A percentile compares a stretch with the other conserved stretches of the same genome.
phyloP scores from a whole-genome alignment of 1,140 invertebrate genomes.

The Camponotus vicinus region DNA sequence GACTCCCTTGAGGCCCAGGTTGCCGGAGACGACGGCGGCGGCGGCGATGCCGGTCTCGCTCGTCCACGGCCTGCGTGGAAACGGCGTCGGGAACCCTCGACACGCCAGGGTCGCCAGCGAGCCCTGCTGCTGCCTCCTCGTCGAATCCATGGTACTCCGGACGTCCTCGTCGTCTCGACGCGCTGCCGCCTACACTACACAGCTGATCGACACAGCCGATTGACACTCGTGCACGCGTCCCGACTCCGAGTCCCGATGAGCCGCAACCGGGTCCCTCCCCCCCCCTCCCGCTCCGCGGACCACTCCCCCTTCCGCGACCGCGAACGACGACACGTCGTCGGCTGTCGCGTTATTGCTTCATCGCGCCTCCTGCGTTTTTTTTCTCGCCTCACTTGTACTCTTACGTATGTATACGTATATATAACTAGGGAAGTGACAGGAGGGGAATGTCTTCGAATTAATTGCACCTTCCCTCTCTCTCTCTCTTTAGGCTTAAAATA shows the following conservation, averaged over 20 bases:
- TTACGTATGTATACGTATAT: too few relatives aligned
- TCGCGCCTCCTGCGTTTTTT: neutral
- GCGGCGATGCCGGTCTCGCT: slow-evolving; percentile 89
- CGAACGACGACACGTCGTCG: neutral
- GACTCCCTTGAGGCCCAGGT: slow-evolving; percentile 91
- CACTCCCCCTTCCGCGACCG: slow-evolving; percentile 60
- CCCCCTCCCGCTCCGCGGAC: slow-evolving; percentile 51
- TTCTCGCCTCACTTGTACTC: too few relatives aligned
- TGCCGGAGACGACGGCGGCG: slow-evolving; percentile 87
- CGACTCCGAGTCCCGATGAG: slow-evolving; percentile 34
- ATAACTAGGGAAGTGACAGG: too few relatives aligned
- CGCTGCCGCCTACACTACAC: slow-evolving; percentile 1
- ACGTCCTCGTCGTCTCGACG: neutral
- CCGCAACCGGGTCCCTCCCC: slow-evolving; percentile 48
- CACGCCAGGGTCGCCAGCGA: slow-evolving; percentile 81
- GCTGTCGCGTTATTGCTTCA: neutral
- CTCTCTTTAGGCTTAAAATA: neutral
- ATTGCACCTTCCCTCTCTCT: slow-evolving; percentile 24
- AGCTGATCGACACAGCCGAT: slow-evolving; percentile 49
- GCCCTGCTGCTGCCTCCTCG: slow-evolving; percentile 24
- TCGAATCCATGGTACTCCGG: slow-evolving; percentile 64
- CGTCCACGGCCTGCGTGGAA: slow-evolving; percentile 91
- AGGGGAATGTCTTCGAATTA: neutral
- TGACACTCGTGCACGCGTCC: slow-evolving; percentile 50
- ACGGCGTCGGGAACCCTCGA: slow-evolving; percentile 80